Base-by-base conservation (phyloP, 2,888 invertebrate species). In the Chromoteleia sp. region DNA sequence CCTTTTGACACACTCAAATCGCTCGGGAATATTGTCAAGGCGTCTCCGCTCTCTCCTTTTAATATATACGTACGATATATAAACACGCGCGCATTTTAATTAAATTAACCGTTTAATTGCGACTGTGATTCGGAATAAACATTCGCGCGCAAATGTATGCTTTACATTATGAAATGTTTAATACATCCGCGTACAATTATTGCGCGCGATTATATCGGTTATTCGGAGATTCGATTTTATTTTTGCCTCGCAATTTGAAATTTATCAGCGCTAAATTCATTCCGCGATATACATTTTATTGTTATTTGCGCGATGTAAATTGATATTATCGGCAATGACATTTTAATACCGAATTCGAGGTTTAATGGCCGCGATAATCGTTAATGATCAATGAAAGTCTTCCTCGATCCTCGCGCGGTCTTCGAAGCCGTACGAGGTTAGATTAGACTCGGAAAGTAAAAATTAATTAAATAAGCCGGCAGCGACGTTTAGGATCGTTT, bases 361-460 rank as follows among this genome's bases (percentile, higher is more conserved):
- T 67, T 67, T 58, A 48, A 59, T 67, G 48, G 75, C 59, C 39
- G 41, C 48, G 50, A 39, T 74, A 61, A 74, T 54, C 74, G 45
- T 45, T 63, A 74, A 74, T 63, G 41, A 39, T 63, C 74, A 65
- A 65, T 65, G 65, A 54, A 65, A 74, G 74, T 65, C 74, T 74
- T 74, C 74, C 56, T 48, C 58, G 30, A 39, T 74, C 52, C 63
- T 50, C 48, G 56, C 25, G 12, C 25, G 58, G 25, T 33, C 25
- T 0, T 29, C 14, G 74, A 74, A 74, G 65, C 74, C 74, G n/a
- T 74, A 56, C 21, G 17, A 19, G 25, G n/a, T 19, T 70, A 70
- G 58, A 58, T 70, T 70, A 70, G n/a, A n/a, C 48, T 70, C 50
- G 6, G 58, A 41, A 65, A 67, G 52, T 54, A 75, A 52, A 67